phyloP scores from a whole-genome alignment of 2,797 vertebrate genomes.

The Mionectes olivaceus region DNA sequence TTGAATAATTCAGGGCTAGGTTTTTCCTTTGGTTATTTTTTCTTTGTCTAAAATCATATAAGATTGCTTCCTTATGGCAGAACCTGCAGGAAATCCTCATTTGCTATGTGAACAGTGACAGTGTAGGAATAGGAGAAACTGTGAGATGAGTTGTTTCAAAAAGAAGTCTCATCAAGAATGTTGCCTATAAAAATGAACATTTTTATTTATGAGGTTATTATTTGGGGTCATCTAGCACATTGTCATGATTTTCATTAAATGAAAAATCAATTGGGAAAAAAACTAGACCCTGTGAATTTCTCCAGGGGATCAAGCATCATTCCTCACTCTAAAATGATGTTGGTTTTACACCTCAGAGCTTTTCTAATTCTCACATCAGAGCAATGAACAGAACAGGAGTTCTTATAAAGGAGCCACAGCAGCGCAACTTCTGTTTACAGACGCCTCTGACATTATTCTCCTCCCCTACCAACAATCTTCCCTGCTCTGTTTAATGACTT shows the following conservation, averaged over 20 bases:
- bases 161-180: slow-evolving; percentile 7
- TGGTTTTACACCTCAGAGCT: not conserved
- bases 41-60: not conserved
- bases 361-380: slow-evolving; percentile 36
- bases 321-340: not conserved
- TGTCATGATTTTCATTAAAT: not conserved
- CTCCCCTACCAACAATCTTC: not conserved
- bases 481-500: slow-evolving; percentile 54
- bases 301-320: not conserved
- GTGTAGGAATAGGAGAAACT: not conserved
- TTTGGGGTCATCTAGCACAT: not conserved
- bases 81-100: slow-evolving; percentile 38
- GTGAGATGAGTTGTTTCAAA: not conserved
- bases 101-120: not conserved
- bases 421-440: not conserved
- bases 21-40: not conserved
- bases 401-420: slow-evolving; percentile 5
- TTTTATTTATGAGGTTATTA: slow-evolving; percentile 5
- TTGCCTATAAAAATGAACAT: not conserved
- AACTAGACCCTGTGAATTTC: slow-evolving; percentile 17
- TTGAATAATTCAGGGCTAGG: slow-evolving; percentile 35
- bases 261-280: slow-evolving; percentile 22
- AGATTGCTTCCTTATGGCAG: not conserved
- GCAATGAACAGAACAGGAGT: not conserved
- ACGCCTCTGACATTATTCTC: not conserved